These are phyloP conservation scores for Metacarcinus magister DNA, from an alignment of 2,888 invertebrate species.

Conservation along the genomic window DNA sequence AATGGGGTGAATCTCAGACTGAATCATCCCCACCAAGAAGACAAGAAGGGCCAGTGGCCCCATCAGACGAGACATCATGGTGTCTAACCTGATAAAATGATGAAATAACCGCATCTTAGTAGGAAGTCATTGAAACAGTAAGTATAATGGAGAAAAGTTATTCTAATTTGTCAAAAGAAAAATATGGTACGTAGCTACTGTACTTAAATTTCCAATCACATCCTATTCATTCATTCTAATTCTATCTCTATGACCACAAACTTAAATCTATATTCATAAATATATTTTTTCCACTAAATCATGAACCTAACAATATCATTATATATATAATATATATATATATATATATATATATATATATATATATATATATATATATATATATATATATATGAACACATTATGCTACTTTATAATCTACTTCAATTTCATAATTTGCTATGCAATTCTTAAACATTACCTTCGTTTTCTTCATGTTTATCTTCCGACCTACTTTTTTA, in stretches of 20 bases:
- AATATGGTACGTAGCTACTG: background rate
- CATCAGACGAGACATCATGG: constrained; percentile 53
- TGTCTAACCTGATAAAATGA: background rate
- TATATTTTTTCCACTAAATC: background rate
- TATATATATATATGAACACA: background rate
- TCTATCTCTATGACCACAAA: background rate
- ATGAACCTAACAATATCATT: background rate
- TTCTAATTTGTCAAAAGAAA: background rate
- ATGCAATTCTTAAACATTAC: no score
- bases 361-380: background rate
- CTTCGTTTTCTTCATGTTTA: no score
- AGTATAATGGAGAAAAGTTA: background rate
- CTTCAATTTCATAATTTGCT: no score
- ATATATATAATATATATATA: constrained; percentile 38
- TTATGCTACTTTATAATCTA: no score
- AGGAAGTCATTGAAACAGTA: background rate
- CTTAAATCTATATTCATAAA: background rate
- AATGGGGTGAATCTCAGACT: constrained; percentile 77
- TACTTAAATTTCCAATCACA: background rate
- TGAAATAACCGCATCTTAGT: background rate
- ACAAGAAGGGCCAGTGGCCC: background rate
- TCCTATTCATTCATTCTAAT: no score
- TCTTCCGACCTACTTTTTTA: no score
- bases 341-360: constrained; percentile 30
- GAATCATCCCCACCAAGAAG: constrained; percentile 13